Base-by-base conservation (phyloP, 2,888 invertebrate genomes). In the Yponomeuta cagnagella region DNA sequence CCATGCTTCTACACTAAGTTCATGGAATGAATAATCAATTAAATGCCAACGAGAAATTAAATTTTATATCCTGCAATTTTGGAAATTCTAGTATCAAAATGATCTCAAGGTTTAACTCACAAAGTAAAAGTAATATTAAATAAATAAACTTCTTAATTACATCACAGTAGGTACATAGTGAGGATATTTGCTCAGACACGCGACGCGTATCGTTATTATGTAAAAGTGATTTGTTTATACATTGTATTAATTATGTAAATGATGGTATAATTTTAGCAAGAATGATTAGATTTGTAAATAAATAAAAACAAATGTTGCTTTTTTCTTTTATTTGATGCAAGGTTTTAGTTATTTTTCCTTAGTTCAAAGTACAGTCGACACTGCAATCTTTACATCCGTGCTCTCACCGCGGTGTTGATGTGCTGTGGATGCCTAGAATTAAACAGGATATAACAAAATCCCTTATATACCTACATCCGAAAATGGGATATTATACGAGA, bases 201-300 rank as follows among this genome's bases (percentile, higher is more conserved):
- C 69, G 69, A 71, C 48, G 67, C 48, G 30, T 48, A 58, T 52
- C 15, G 63, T 65, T 69, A 12, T 58, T 69, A 71, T 69, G 80
- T 58, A 81, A 80, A 77, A 15, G 23, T 48, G 6, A 31, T 30
- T 68, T 68, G 37, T 58, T 58, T 5, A 58, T 58, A 15, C 5
- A 58, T 58, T 58, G 52, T 58, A 58, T 68, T 48, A 68, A n/a
- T 68, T 48, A 69, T 48, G 48, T 58, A 52, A 70, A 76, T 74
- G 77, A 75, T 82, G 78, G 77, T 80, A 80, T 84, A 80, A 82
- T 82, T 84, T 82, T 87, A 89, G 86, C 80, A 82, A 84, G 85
- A 85, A 84, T 90, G 90, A 90, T 89, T 91, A 90, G 90, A 89
- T 86, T 90, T 91, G 90, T 90, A 91, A 90, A 91, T 91, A 91